Percentiles rank a stretch among this genome's conserved stretches.
phyloP scores from a whole-genome alignment of 2,888 invertebrate species.

The Polylopha cassiicola region DNA sequence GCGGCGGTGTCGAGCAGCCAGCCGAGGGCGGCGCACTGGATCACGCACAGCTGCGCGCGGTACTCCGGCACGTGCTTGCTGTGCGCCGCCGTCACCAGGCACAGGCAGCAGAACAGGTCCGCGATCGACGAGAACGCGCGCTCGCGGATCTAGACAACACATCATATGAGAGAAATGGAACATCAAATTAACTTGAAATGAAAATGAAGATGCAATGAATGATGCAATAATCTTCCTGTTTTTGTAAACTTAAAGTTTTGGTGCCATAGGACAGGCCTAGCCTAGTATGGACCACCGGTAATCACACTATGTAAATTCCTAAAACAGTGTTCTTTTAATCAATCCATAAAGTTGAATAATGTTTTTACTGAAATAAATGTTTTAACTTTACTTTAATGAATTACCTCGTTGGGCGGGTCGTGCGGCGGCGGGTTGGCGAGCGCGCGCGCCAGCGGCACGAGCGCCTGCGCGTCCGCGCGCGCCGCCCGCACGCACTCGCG shows the following conservation, averaged over 20 bases:
- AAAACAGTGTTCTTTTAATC: too few species aligned
- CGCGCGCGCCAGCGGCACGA: slow-evolving; percentile 86
- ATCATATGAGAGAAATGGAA: too few species aligned
- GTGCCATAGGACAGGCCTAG: too few species aligned
- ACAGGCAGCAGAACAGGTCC: slow-evolving; percentile 90
- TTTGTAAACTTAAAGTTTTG: too few species aligned
- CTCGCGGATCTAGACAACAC: slow-evolving; percentile 80
- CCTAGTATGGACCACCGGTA: too few species aligned
- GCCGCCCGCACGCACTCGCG: slow-evolving; percentile 92
- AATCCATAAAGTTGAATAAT: too few species aligned
- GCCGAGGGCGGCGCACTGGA: slow-evolving; percentile 90
- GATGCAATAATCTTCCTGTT: too few species aligned
- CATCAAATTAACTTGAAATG: too few species aligned
- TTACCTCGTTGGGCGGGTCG: slow-evolving; percentile 79
- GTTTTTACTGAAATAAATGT: too few species aligned
- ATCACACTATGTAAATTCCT: too few species aligned
- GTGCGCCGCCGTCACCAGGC: slow-evolving; percentile 85
- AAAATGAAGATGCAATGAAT: too few species aligned
- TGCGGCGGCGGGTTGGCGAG: slow-evolving; percentile 80
- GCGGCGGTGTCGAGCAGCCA: slow-evolving; percentile 93
- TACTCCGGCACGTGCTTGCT: slow-evolving; percentile 68
- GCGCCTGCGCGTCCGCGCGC: slow-evolving; percentile 87
- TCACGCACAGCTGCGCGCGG: slow-evolving; percentile 62
- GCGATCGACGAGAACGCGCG: slow-evolving; percentile 89
- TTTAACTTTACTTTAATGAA: not conserved